Evolutionary conservation across 2,888 invertebrate species (phyloP).

Genomic region (Eurytoma californica): DNA sequence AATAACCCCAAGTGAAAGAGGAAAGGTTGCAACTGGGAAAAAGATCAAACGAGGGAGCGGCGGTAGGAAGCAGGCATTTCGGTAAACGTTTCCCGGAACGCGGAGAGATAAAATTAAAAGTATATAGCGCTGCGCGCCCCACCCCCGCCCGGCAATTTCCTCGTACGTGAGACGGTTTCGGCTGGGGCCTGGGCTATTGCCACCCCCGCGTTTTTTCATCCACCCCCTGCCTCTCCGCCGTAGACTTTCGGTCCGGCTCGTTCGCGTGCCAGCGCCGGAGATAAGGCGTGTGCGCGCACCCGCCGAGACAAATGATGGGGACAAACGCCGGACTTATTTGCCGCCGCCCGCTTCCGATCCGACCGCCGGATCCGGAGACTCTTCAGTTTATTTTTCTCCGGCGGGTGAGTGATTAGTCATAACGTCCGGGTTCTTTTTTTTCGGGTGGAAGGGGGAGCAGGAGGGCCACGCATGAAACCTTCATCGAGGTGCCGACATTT

Average conservation of each 20-base stretch:
- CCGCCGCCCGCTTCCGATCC: neutral
- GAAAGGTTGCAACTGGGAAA: neutral
- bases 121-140: slow-evolving; percentile 27
- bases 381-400: slow-evolving; percentile 30
- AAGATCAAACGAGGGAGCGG: slow-evolving; percentile 3
- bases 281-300: slow-evolving; percentile 4
- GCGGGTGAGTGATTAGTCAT: slow-evolving; percentile 26
- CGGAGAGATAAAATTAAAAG: slow-evolving; percentile 47
- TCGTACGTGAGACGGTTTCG: slow-evolving; percentile 46
- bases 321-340: slow-evolving; percentile 41
- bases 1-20: neutral
- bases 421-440: slow-evolving; percentile 29
- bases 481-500: too few relatives aligned
- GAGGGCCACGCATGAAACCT: neutral
- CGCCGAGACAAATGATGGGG: slow-evolving; percentile 47
- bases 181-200: neutral
- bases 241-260: neutral
- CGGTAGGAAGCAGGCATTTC: slow-evolving; percentile 22
- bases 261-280: neutral
- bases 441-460: neutral
- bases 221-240: neutral
- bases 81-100: slow-evolving; percentile 18
- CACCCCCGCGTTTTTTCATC: neutral
- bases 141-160: slow-evolving; percentile 44
- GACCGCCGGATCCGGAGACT: slow-evolving; percentile 7